Base-by-base conservation (phyloP, 2,113 vertebrate species). In the Sturnus vulgaris region DNA sequence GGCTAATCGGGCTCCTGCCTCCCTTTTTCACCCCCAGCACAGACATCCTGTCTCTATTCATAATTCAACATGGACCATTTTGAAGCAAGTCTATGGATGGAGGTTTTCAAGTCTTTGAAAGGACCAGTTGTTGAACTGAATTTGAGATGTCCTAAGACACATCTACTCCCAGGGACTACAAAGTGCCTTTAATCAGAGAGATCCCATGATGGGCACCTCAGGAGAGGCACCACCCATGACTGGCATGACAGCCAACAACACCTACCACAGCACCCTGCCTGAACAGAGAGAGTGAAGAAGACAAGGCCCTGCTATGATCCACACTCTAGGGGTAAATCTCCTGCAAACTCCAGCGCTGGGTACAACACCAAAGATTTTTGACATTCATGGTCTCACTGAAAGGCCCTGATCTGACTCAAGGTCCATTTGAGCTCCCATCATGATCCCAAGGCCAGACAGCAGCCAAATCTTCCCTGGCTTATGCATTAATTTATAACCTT, bases 191-290 rank as follows among this genome's bases (percentile, higher is more conserved):
- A 5, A 5, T 13, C 1, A 1, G 17, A 59, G 28, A 69, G 5
- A 52, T 24, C 12, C 64, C 4, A 1, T 2, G 30, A 77, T 0
- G 1, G 30, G 37, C n/a, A 59, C 28, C 35, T 52, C 40, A 30
- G 24, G 27, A 79, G 0, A 1, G 46, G 35, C 18, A 81, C 8
- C 52, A 55, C 35, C n/a, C 49, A 37, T 3, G 22, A 37, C 72
- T 50, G 63, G 35, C 47, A 20, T 11, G 23, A 37, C 31, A 57
- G 46, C 8, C 52, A 75, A 59, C 24, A 35, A 59, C 24, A 35
- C 0, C 1, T 11, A 77, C 56, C 10, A 28, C 5, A 50, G 25
- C 4, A 1, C 7, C 61, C 69, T 42, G 31, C 35, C 35, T 42
- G 22, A 42, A 49, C 15, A 50, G 22, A 33, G 56, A 77, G 17